phyloP scores from a whole-genome alignment of 1,140 invertebrate species.

The Eurosta solidaginis region DNA sequence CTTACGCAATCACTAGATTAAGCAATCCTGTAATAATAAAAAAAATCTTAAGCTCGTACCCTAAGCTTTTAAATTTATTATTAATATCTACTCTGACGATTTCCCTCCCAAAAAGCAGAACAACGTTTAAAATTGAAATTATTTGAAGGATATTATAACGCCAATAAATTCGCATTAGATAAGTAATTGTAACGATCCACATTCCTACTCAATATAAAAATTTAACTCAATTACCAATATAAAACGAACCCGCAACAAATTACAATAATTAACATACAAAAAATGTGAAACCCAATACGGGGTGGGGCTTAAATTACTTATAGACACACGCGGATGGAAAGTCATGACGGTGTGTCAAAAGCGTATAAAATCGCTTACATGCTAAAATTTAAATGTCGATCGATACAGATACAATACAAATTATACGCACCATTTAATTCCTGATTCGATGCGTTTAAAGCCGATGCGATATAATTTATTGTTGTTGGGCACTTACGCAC shows the following conservation, averaged over 20 bases:
- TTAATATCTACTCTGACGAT: no score
- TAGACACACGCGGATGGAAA: no score
- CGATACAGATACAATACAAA: neutral
- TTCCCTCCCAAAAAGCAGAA: no score
- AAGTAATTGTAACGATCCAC: neutral
- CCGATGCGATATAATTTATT: neutral
- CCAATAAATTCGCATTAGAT: constrained; percentile 14
- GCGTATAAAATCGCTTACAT: neutral
- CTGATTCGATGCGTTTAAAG: neutral
- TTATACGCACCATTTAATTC: constrained; percentile 8
- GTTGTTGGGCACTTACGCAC: no score
- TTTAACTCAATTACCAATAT: constrained; percentile 16
- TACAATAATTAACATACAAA: neutral
- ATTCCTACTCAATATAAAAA: neutral
- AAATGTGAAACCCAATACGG: no score
- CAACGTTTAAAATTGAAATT: neutral
- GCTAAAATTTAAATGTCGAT: neutral
- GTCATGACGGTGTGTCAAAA: neutral
- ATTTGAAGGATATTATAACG: neutral
- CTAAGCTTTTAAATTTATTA: no score
- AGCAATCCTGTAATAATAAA: no score
- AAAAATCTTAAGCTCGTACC: no score
- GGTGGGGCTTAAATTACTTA: no score
- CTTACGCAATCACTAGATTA: no score
- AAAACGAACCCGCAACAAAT: neutral